Evolutionary conservation across 2,113 vertebrate genomes (phyloP).

Genomic region (Dermatemys mawii): DNA sequence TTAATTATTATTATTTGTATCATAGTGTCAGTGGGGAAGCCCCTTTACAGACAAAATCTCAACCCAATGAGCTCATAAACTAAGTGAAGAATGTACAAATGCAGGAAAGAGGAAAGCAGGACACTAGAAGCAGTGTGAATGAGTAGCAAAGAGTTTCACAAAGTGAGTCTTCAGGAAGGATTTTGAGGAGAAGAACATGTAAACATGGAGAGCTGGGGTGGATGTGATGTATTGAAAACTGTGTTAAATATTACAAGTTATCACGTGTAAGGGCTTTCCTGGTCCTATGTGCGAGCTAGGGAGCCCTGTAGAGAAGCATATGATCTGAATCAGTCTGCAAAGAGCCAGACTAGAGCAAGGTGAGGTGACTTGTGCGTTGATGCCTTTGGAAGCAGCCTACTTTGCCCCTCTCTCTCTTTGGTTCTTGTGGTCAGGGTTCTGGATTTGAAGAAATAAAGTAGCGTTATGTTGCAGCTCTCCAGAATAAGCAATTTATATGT

Average conservation of each 20-base stretch:
- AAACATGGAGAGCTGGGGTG: not conserved
- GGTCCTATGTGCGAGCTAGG: not conserved
- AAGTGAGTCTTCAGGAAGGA: not conserved
- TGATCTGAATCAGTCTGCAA: not conserved
- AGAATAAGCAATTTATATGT: not conserved
- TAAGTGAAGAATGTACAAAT: not conserved
- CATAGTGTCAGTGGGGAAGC: not conserved
- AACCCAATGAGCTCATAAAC: not conserved
- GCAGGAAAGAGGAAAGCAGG: not conserved
- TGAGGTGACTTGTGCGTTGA: not conserved
- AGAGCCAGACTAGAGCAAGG: not conserved
- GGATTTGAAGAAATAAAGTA: not conserved
- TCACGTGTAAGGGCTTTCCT: not conserved
- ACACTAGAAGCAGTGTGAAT: not conserved
- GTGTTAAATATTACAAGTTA: not conserved
- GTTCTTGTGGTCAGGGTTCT: not conserved
- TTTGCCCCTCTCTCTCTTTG: not conserved
- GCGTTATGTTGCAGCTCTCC: not conserved
- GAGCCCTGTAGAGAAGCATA: not conserved
- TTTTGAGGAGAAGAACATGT: not conserved
- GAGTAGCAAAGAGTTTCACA: not conserved
- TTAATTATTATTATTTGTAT: not conserved
- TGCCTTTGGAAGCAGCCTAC: not conserved
- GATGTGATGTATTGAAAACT: not conserved
- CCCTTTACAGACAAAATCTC: not conserved